Percentiles rank a stretch among this genome's conserved stretches.
Evolutionary conservation across 2,113 vertebrate genomes (phyloP).

Genomic region (Arothron firmamentum): DNA sequence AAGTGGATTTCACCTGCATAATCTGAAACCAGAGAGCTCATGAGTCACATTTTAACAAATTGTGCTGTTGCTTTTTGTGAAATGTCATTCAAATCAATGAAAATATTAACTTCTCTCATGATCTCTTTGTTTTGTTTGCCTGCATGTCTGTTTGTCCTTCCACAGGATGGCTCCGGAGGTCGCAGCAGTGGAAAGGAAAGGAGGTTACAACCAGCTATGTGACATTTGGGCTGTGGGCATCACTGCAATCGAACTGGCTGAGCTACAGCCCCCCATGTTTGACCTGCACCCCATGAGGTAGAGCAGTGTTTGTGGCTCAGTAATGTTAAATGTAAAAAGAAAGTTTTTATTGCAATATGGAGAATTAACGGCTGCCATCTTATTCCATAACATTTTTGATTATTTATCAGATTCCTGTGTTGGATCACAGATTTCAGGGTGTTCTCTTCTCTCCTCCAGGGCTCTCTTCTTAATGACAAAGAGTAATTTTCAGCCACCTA

Average conservation of each 20-base stretch:
- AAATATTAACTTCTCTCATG: no score
- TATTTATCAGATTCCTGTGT: no score
- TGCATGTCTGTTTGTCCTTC: neutral
- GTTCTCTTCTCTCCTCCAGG: conserved; percentile 63
- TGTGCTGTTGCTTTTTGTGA: no score
- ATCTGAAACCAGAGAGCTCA: no score
- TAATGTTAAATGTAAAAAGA: neutral
- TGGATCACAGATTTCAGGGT: no score
- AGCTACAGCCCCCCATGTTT: conserved; percentile 98
- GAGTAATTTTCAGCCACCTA: conserved; percentile 98
- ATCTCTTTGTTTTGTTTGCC: neutral
- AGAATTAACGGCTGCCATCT: no score
- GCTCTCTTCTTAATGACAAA: conserved; percentile 99
- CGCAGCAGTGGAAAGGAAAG: conserved; percentile 97
- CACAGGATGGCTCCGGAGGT: conserved; percentile 98
- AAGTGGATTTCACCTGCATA: no score
- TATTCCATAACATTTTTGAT: no score
- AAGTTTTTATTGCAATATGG: no score
- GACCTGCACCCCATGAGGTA: conserved; percentile 98
- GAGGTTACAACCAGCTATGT: conserved; percentile 97
- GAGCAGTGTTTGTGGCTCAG: conserved; percentile 22
- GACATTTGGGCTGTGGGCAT: conserved; percentile 98
- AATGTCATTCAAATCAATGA: no score
- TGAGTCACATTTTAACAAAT: no score
- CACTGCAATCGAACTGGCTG: conserved; percentile 95